A percentile compares a stretch with the other conserved stretches of the same genome.
Conservation (phyloP, 2,113 vertebrate genomes). For the Forbesichthys agassizii region DNA sequence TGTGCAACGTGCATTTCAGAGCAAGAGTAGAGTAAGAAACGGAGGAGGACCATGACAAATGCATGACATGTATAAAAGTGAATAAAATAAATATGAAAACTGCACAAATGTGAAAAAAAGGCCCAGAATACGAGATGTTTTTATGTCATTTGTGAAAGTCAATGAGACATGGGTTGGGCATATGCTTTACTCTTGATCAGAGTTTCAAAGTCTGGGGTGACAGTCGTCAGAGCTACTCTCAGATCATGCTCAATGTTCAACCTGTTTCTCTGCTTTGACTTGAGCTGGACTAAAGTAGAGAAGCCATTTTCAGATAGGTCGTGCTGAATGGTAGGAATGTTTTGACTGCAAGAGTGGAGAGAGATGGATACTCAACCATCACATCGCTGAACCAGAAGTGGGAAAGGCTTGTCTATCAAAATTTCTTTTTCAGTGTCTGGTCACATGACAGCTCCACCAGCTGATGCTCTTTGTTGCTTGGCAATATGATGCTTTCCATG, state of each 20-base stretch:
- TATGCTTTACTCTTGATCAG: too few species aligned
- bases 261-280: neutral
- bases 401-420: neutral
- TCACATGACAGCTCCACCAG: constrained; percentile 31
- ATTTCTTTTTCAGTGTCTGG: constrained; percentile 19
- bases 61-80: too few species aligned
- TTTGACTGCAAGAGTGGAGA: constrained; percentile 1
- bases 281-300: neutral
- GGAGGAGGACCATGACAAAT: too few species aligned
- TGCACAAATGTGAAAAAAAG: too few species aligned
- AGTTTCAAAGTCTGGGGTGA: neutral
- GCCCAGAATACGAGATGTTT: too few species aligned
- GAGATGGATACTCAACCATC: constrained; percentile 4
- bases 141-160: too few species aligned
- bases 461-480: constrained; percentile 30
- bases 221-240: neutral
- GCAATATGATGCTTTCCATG: constrained; percentile 30
- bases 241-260: neutral
- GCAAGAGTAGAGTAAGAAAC: too few species aligned
- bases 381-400: constrained; percentile 8
- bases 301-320: neutral
- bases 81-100: too few species aligned
- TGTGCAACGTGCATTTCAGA: too few species aligned
- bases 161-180: too few species aligned
- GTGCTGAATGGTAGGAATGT: constrained; percentile 25